phyloP scores from a whole-genome alignment of 2,113 vertebrate species.

The Phylloscopus whistleri region DNA sequence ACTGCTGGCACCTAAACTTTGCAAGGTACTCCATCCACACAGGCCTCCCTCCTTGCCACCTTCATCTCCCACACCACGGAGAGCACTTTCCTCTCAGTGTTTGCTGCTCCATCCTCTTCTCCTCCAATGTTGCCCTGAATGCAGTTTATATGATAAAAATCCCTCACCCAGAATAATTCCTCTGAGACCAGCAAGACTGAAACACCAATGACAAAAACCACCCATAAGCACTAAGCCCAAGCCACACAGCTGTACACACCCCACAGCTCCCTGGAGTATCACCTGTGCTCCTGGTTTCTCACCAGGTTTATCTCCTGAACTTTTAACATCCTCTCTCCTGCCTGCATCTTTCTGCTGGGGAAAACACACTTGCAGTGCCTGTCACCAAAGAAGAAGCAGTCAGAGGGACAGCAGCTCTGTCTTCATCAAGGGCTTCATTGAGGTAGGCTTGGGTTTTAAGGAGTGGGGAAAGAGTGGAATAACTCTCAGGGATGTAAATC shows the following conservation, averaged over 20 bases:
- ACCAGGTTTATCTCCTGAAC: background rate
- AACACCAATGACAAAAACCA: background rate
- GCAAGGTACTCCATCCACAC: background rate
- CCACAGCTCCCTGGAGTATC: background rate
- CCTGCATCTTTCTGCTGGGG: background rate
- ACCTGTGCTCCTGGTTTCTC: background rate
- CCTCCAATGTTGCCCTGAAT: background rate
- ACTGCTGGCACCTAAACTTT: background rate
- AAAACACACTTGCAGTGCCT: accelerated
- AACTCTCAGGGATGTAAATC: background rate
- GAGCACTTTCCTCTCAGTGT: background rate
- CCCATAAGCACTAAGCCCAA: background rate
- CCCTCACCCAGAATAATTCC: background rate
- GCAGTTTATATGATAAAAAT: accelerated
- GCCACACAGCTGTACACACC: background rate
- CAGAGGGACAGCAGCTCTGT: background rate
- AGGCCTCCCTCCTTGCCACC: background rate
- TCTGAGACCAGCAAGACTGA: background rate
- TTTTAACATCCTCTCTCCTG: background rate
- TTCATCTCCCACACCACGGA: background rate
- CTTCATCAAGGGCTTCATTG: background rate
- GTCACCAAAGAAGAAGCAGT: background rate
- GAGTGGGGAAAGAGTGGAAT: background rate
- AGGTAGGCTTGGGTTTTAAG: background rate
- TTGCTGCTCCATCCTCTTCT: background rate